Base-by-base conservation (phyloP, 1,140 invertebrate genomes). In the Bombus waltoni region DNA sequence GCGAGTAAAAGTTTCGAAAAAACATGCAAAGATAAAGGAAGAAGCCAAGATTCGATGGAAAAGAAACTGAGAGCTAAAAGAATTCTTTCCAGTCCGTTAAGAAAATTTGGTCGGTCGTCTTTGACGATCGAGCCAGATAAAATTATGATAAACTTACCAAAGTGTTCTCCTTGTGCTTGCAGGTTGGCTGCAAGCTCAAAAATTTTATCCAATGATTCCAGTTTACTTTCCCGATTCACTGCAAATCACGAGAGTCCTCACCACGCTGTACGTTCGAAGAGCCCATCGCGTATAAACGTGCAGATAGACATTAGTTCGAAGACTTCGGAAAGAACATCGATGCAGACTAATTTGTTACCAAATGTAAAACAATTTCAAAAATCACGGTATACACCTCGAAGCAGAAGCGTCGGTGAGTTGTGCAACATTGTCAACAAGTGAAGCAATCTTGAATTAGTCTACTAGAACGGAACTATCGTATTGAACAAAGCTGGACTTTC, bases 81-180 rank as follows among this genome's bases (percentile, higher is more conserved):
- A 75, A 76, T 91, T 8, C 80, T 92, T n/a, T 93, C 91, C 25
- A 94, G 93, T 38, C 93, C 93, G 1, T 79, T 94, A 62, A 94
- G 93, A 72, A 94, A 94, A 76, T 87, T 94, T 18, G 94, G 93
- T 65, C 92, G 93, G 18, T 93, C 95, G 2, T 94, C 94, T 3
- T 84, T 95, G 32, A 91, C 93, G 1, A 93, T 94, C 38, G 93
- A 93, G 15, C 81, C 93, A 4, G 94, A 93, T 76, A 93, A 94
- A 71, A 92, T 94, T 35, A 91, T 89, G n/a, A 88, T 94, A 40
- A 95, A 94, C 80, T 66, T 95, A 59, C 94, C 94, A 42, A 95
- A 95, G 83, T 95, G 95, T 81, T 95, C 95, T n/a, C 95, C 95
- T 0, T 95, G 94, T 70, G 94, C 95, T 10, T 94, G 94, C 65